phyloP scores from a whole-genome alignment of 2,888 invertebrate genomes.

The Lissocephala sabroskyi region DNA sequence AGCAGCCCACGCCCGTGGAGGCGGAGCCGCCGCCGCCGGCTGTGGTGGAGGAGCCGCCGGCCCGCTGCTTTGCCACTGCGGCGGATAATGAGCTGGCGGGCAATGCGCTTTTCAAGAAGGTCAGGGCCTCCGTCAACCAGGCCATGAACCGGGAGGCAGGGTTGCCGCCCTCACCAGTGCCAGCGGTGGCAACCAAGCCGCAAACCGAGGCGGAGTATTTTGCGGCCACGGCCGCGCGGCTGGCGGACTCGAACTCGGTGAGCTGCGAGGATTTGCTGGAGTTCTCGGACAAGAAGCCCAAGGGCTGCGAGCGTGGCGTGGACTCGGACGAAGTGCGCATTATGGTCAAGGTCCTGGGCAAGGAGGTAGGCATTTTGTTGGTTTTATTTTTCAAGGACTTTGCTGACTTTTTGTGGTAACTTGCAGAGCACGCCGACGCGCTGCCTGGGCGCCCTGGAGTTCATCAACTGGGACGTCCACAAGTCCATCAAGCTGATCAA shows the following conservation, averaged over 20 bases:
- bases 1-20: conserved; percentile 20
- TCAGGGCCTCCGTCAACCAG: conserved; percentile 69
- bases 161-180: neutral
- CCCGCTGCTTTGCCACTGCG: conserved; percentile 22
- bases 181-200: conserved; percentile 16
- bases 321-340: conserved; percentile 94
- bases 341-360: conserved; percentile 89
- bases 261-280: conserved; percentile 93
- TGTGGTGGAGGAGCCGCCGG: conserved; percentile 14
- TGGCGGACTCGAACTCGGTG: conserved; percentile 81
- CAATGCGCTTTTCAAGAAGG: conserved; percentile 72
- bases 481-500: conserved; percentile 83
- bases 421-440: conserved; percentile 80
- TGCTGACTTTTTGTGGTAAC: too few species aligned
- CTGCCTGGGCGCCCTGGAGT: conserved; percentile 85
- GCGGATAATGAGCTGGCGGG: conserved; percentile 68
- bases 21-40: conserved; percentile 23
- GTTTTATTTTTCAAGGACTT: too few species aligned
- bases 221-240: conserved; percentile 52
- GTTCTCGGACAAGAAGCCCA: conserved; percentile 88
- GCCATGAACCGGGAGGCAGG: conserved; percentile 54
- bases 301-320: conserved; percentile 85
- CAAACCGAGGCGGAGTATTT: conserved; percentile 63
- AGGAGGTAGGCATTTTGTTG: conserved; percentile 75
- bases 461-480: conserved; percentile 91